Conservation (phyloP, 2,797 vertebrate species). For the Catostomus latipinnis region DNA sequence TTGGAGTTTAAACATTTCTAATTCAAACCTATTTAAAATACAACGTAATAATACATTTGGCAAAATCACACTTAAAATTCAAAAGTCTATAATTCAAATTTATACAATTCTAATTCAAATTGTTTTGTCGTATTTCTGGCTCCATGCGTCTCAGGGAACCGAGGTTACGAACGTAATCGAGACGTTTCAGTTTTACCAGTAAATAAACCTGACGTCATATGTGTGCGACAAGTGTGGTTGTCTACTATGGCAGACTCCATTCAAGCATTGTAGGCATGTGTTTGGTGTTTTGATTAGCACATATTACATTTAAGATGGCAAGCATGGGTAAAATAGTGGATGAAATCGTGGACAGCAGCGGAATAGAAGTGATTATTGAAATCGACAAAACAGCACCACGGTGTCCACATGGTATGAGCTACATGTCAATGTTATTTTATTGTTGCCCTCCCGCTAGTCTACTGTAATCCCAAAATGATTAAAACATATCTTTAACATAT, state of each 20-base stretch:
- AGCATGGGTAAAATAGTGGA: background rate
- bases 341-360: conserved; percentile 55
- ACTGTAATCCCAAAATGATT: background rate
- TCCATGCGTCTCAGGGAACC: too few species aligned
- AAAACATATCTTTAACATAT: background rate
- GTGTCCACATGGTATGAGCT: conserved; percentile 74
- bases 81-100: too few species aligned
- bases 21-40: too few species aligned
- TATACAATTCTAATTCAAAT: too few species aligned
- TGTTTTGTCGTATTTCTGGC: too few species aligned
- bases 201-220: background rate
- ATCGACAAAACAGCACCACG: conserved; percentile 63
- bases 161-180: too few species aligned
- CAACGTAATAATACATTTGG: too few species aligned
- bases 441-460: background rate
- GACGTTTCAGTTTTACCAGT: too few species aligned
- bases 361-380: conserved; percentile 72
- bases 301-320: background rate
- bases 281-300: conserved; percentile 1
- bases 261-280: background rate
- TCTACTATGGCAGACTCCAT: background rate
- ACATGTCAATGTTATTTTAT: background rate
- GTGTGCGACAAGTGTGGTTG: conserved; percentile 8
- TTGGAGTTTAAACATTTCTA: too few species aligned
- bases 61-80: too few species aligned